Evolutionary conservation across 2,797 vertebrate species (phyloP).

Genomic region (Xiphorhynchus erythropygius): DNA sequence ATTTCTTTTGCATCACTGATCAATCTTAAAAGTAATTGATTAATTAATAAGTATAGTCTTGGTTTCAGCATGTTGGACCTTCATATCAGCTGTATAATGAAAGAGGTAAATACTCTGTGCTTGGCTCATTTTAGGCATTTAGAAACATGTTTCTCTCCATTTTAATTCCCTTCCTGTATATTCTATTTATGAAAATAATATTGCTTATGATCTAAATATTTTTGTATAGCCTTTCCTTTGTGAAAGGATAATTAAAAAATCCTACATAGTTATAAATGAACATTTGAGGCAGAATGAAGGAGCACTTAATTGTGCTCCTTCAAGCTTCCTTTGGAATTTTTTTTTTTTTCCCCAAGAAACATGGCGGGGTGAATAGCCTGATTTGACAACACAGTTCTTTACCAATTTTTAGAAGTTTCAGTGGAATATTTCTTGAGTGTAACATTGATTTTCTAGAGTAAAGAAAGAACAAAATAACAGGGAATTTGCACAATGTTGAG

Average conservation of each 20-base stretch:
- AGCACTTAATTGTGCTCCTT: not conserved
- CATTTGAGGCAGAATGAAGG: not conserved
- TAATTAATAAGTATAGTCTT: not conserved
- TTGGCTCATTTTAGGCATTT: not conserved
- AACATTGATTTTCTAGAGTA: not conserved
- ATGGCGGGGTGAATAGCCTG: rapidly evolving
- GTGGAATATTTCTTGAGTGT: not conserved
- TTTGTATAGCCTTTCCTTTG: not conserved
- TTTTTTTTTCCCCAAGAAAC: not conserved
- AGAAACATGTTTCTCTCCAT: not conserved
- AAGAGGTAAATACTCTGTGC: not conserved
- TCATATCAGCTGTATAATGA: not conserved
- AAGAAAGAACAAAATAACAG: not conserved
- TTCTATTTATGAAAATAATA: not conserved
- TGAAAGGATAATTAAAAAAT: not conserved
- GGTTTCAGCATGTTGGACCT: not conserved
- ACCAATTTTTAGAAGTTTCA: not conserved
- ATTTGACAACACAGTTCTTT: not conserved
- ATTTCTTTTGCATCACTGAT: not conserved
- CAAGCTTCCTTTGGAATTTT: not conserved
- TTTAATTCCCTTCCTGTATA: not conserved
- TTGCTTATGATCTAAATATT: not conserved
- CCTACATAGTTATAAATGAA: not conserved
- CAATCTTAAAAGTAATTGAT: not conserved
- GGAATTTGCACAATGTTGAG: not conserved